These are phyloP conservation scores for Calidris pugnax DNA, from an alignment of 2,113 vertebrate genomes.

Conservation along the genomic window DNA sequence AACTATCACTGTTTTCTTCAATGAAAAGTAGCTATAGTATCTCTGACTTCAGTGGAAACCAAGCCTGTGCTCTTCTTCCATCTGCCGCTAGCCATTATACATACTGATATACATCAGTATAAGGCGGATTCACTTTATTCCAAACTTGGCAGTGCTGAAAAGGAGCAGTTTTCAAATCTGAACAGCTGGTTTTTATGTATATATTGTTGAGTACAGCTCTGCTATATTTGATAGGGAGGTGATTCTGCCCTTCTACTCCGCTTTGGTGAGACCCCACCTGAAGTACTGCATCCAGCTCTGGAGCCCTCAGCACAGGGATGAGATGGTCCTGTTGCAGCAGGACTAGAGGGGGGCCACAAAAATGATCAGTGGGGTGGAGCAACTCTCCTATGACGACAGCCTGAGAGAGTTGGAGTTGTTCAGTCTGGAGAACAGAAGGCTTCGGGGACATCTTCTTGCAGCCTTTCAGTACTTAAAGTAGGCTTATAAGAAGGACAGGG, in stretches of 20 bases:
- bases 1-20: background rate
- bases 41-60: background rate
- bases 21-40: background rate
- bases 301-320: background rate
- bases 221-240: background rate
- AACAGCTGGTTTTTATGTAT: background rate
- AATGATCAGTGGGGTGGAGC: background rate
- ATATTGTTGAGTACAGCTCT: fast-evolving
- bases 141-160: background rate
- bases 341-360: background rate
- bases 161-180: background rate
- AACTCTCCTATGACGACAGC: background rate
- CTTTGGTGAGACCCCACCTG: background rate
- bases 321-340: background rate
- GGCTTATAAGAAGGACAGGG: background rate
- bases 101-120: background rate
- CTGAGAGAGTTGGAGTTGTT: background rate
- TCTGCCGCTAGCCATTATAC: background rate
- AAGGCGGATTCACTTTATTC: background rate
- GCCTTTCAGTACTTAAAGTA: background rate
- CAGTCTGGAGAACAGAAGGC: background rate
- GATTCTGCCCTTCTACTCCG: background rate
- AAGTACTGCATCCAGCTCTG: background rate
- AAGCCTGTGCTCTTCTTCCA: background rate
- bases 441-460: background rate